Evolutionary conservation across 2,113 vertebrate species (phyloP).

Genomic region (Amphiprion percula): DNA sequence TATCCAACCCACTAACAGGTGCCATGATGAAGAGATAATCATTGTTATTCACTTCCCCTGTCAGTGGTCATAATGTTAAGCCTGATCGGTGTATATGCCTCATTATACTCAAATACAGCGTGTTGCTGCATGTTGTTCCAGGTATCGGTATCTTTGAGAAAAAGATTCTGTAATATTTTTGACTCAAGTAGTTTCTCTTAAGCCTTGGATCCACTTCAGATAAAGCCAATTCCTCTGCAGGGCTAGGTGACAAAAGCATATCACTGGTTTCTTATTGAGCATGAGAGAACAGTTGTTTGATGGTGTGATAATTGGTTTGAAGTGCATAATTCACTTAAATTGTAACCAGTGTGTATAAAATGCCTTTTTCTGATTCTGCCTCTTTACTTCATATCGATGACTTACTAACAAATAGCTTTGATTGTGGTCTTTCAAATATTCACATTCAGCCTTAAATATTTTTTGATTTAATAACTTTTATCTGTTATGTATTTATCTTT

Average conservation of each 20-base stretch:
- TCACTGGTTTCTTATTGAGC: neutral
- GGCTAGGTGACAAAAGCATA: neutral
- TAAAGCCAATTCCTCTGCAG: neutral
- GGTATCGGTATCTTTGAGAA: neutral
- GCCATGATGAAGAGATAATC: no score
- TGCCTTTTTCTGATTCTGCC: neutral
- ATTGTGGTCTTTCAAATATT: no score
- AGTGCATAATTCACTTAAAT: no score
- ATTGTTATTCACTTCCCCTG: no score
- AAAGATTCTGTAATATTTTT: constrained; percentile 11
- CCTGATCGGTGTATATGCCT: neutral
- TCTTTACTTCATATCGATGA: no score
- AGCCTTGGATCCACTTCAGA: neutral
- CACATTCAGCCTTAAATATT: no score
- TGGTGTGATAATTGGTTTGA: no score
- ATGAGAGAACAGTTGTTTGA: neutral
- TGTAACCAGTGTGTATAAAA: neutral
- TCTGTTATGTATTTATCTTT: neutral
- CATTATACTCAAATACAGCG: neutral
- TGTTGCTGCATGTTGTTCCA: neutral
- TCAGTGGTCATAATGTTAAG: no score
- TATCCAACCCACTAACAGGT: no score
- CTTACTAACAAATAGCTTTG: no score
- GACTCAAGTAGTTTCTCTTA: neutral
- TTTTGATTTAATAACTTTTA: neutral